These are phyloP conservation scores for Orthonevra nobilis DNA, from an alignment of 2,888 invertebrate species.

Conservation along the genomic window DNA sequence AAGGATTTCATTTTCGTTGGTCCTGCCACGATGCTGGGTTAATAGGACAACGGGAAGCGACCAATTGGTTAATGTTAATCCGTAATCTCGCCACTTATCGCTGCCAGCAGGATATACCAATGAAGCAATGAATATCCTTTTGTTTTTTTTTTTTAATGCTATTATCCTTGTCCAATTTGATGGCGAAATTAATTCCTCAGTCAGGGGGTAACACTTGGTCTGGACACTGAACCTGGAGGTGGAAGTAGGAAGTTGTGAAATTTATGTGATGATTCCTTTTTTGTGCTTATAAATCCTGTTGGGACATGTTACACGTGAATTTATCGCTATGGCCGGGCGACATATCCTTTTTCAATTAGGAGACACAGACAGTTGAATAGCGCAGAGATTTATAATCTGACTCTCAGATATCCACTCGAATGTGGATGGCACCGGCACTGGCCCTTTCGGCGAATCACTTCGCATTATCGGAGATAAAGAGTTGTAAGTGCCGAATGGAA, in stretches of 20 bases:
- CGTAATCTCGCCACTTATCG: conserved; percentile 63
- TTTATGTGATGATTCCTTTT: conserved; percentile 66
- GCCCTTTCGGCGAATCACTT: conserved; percentile 47
- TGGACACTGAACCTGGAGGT: background rate
- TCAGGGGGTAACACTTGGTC: conserved; percentile 44
- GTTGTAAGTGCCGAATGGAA: conserved; percentile 34
- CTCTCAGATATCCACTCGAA: background rate
- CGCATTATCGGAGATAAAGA: conserved; percentile 48
- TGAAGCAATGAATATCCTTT: conserved; percentile 11
- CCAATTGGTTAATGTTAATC: conserved; percentile 67
- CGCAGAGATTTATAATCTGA: conserved; percentile 25
- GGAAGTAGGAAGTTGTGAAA: conserved; percentile 30
- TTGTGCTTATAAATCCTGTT: conserved; percentile 60
- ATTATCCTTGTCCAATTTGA: conserved; percentile 65
- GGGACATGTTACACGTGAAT: conserved; percentile 49
- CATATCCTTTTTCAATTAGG: conserved; percentile 68
- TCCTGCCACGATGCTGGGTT: conserved; percentile 41
- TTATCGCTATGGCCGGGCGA: conserved; percentile 53
- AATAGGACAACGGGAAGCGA: conserved; percentile 62
- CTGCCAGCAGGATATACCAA: conserved; percentile 48
- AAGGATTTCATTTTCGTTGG: conserved; percentile 24
- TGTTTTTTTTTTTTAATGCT: conserved; percentile 26
- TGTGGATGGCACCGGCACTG: background rate
- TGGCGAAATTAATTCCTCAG: conserved; percentile 61
- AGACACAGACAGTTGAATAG: conserved; percentile 12